These are phyloP conservation scores for Leptinotarsa rubiginosa DNA, from an alignment of 2,888 invertebrate species.

Conservation along the genomic window DNA sequence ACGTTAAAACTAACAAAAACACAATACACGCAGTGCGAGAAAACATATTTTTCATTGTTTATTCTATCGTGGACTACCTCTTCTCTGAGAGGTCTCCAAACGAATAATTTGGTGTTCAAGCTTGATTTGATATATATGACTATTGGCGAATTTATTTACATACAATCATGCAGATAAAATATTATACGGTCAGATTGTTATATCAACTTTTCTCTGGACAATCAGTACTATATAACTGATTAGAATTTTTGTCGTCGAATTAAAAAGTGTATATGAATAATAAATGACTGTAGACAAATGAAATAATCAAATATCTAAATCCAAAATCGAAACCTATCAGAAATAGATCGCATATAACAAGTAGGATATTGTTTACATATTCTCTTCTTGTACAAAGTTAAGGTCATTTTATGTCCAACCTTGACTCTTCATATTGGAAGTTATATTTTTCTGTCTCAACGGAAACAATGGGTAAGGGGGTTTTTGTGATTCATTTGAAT, in stretches of 20 bases:
- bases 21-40: not conserved
- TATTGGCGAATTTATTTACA: slow-evolving; percentile 5
- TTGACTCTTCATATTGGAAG: slow-evolving; percentile 5
- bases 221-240: not conserved
- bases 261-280: too few relatives aligned
- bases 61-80: slow-evolving; percentile 12
- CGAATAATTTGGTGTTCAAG: slow-evolving; percentile 4
- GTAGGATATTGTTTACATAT: slow-evolving; percentile 12
- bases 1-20: slow-evolving; percentile 11
- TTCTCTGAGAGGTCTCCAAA: slow-evolving; percentile 11
- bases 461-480: not conserved
- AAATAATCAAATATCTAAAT: too few relatives aligned
- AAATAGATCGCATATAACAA: not conserved
- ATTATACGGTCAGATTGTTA: not conserved
- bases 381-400: slow-evolving; percentile 13
- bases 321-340: not conserved
- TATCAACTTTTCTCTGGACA: not conserved
- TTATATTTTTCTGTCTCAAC: not conserved
- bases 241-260: not conserved
- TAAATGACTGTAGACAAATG: too few relatives aligned
- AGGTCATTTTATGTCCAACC: slow-evolving; percentile 1
- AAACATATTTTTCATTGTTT: slow-evolving; percentile 1
- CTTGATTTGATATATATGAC: not conserved
- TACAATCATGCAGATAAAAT: slow-evolving; percentile 1
- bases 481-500: not conserved